Conservation (phyloP, 2,797 vertebrate species). For the Argyrosomus regius region DNA sequence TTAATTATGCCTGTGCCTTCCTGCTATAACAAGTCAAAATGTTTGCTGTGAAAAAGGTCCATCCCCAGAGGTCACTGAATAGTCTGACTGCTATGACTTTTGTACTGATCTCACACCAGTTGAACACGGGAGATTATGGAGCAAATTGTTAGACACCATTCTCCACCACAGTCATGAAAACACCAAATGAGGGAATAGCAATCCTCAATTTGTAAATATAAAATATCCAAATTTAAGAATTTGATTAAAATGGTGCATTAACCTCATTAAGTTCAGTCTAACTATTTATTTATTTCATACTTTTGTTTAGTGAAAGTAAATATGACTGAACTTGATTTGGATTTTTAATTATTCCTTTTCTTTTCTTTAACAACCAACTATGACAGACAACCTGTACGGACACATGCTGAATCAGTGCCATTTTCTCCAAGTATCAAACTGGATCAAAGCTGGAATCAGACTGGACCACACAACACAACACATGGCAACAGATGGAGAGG, state of each 20-base stretch:
- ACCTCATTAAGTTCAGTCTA: background rate
- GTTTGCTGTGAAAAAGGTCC: background rate
- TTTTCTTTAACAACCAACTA: too few relatives aligned
- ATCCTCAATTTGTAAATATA: background rate
- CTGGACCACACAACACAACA: conserved; percentile 33
- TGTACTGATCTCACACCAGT: background rate
- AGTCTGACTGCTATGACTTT: too few relatives aligned
- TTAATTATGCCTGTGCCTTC: background rate
- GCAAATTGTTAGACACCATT: background rate
- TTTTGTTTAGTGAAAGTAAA: background rate
- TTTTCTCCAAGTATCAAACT: conserved; percentile 38
- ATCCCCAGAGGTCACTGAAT: background rate
- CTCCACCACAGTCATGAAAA: too few relatives aligned
- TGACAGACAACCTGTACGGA: conserved; percentile 24
- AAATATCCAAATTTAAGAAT: background rate
- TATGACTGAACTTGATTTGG: too few relatives aligned
- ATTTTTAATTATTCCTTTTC: too few relatives aligned
- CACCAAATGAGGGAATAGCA: too few relatives aligned
- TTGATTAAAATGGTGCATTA: too few relatives aligned
- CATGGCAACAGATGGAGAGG: conserved; percentile 68
- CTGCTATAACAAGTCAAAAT: background rate
- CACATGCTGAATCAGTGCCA: conserved; percentile 13
- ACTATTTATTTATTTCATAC: background rate
- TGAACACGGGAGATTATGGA: background rate
- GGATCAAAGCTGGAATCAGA: conserved; percentile 56